A percentile compares a stretch with the other conserved stretches of the same genome.
Evolutionary conservation across 2,888 invertebrate species (phyloP).

Genomic region (Schrankia costaestrigalis): DNA sequence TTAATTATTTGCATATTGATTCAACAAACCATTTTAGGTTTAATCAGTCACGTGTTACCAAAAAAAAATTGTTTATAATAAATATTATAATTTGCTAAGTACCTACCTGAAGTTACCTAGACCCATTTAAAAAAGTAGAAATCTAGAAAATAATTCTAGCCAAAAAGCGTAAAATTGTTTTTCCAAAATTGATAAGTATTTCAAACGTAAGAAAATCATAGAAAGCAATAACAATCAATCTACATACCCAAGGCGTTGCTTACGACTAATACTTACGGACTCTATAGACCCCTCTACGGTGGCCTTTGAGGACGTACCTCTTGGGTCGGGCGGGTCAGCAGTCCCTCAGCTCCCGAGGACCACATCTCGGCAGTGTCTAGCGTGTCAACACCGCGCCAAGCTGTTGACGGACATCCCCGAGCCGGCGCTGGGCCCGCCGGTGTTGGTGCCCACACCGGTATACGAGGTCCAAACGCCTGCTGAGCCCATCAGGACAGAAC

Average conservation of each 20-base stretch:
- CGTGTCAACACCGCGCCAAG: conserved; percentile 50
- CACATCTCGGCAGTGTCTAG: conserved; percentile 55
- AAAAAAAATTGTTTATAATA: too few species aligned
- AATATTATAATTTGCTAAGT: too few species aligned
- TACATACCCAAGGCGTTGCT: conserved; percentile 5
- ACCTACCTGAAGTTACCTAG: too few species aligned
- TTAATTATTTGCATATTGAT: too few species aligned
- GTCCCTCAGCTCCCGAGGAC: conserved; percentile 40
- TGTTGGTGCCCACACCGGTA: conserved; percentile 26
- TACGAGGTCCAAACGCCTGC: conserved; percentile 16
- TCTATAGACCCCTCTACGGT: conserved; percentile 37
- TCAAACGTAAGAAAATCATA: conserved; percentile 1
- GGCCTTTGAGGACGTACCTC: conserved; percentile 60
- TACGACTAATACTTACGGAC: conserved; percentile 17
- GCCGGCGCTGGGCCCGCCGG: conserved; percentile 41
- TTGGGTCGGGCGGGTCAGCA: conserved; percentile 55
- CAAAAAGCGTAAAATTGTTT: too few species aligned
- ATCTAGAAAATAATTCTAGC: too few species aligned
- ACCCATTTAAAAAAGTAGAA: too few species aligned
- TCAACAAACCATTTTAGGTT: too few species aligned
- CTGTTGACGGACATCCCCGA: conserved; percentile 51
- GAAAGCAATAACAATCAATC: conserved; percentile 2
- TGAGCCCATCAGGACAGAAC: conserved; percentile 12
- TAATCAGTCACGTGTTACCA: too few species aligned
- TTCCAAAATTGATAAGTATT: conserved; percentile 11